Evolutionary conservation across 2,888 invertebrate genomes (phyloP).

Genomic region (Pardosa pseudoannulata): DNA sequence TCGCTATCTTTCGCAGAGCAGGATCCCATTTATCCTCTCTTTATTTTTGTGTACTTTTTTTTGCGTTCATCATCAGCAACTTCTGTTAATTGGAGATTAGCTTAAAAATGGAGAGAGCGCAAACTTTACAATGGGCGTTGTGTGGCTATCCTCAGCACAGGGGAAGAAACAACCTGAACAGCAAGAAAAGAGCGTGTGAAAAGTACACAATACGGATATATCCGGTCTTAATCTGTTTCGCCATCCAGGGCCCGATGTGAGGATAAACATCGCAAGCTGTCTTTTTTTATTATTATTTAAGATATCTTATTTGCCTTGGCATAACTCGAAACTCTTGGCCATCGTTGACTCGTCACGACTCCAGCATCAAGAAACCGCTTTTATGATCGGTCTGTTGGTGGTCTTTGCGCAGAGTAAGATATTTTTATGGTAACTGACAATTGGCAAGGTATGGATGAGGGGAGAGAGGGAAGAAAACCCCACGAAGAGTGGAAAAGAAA

Average conservation of each 20-base stretch:
- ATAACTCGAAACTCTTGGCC: neutral
- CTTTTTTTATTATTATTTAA: neutral
- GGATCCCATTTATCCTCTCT: neutral
- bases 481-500: no score
- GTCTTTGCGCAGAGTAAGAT: no score
- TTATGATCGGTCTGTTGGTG: no score
- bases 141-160: slow-evolving; percentile 4
- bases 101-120: neutral
- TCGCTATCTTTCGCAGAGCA: neutral
- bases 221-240: slow-evolving; percentile 26
- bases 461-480: no score
- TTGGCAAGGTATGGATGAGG: no score
- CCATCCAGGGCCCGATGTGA: slow-evolving; percentile 3
- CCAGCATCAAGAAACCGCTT: no score
- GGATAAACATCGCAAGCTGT: neutral
- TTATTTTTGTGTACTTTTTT: neutral
- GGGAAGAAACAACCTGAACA: neutral
- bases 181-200: slow-evolving; percentile 17
- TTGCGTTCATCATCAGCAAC: neutral
- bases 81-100: slow-evolving; percentile 18
- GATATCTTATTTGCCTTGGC: neutral
- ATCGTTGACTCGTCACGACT: neutral
- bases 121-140: neutral
- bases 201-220: slow-evolving; percentile 23
- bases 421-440: no score